A percentile compares a stretch with the other conserved stretches of the same genome.
Conservation (phyloP, 2,888 invertebrate genomes). For the Philaethria dido region DNA sequence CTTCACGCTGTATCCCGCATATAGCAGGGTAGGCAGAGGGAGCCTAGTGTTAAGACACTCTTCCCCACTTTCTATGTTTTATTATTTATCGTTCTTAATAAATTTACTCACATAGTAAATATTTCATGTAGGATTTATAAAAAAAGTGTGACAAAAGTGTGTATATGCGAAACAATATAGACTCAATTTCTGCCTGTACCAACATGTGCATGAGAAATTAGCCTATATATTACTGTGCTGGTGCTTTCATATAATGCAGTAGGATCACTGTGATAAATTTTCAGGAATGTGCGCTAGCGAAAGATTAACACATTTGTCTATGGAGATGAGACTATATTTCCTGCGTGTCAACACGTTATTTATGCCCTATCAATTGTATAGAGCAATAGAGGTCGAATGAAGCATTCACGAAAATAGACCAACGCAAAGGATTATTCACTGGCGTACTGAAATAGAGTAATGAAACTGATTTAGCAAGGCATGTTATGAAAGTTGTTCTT, state of each 20-base stretch:
- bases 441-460: constrained; percentile 24
- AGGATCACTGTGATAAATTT: constrained; percentile 18
- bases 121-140: no score
- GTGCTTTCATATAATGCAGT: constrained; percentile 5
- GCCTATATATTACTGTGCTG: not conserved
- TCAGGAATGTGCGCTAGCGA: constrained; percentile 3
- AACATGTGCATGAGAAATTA: constrained; percentile 14
- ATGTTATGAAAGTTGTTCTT: constrained; percentile 3
- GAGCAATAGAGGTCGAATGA: constrained; percentile 24
- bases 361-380: constrained; percentile 27
- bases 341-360: constrained; percentile 21
- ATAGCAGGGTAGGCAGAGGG: no score
- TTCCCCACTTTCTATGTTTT: no score
- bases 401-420: constrained; percentile 30
- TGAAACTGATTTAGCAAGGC: constrained; percentile 14
- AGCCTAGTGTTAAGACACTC: no score
- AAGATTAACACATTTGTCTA: constrained; percentile 29
- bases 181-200: not conserved
- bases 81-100: no score
- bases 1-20: no score
- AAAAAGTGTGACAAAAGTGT: no score
- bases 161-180: not conserved
- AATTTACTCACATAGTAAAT: no score
- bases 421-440: constrained; percentile 27
- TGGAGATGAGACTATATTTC: constrained; percentile 27